Conservation (phyloP, 2,888 invertebrate species). For the Stenurella melanura region DNA sequence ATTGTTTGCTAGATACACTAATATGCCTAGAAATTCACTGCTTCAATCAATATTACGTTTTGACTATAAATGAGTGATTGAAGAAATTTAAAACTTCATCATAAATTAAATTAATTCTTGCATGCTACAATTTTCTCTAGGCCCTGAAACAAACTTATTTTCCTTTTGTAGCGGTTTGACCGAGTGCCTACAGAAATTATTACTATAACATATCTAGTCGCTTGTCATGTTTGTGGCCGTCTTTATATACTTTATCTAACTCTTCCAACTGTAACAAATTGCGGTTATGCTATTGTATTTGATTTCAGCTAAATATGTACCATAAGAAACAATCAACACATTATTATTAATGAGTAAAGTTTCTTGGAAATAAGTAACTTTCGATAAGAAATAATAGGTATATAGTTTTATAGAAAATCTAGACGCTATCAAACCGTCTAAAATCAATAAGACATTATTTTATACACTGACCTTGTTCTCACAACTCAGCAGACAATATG, state of each 20-base stretch:
- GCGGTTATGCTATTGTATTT: not conserved
- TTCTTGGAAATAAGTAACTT: not conserved
- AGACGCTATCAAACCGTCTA: not conserved
- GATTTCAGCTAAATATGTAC: not conserved
- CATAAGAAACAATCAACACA: not conserved
- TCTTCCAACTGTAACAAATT: not conserved
- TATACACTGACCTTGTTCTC: not conserved
- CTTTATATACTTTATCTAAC: not conserved
- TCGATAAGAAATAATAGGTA: constrained; percentile 4
- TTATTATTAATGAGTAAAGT: not conserved
- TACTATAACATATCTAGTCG: constrained; percentile 6
- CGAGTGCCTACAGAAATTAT: too few species aligned
- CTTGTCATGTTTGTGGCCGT: not conserved
- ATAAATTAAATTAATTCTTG: too few species aligned
- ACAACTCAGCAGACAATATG: not conserved
- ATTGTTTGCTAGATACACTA: too few species aligned
- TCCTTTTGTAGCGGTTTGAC: too few species aligned
- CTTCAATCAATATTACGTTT: not conserved
- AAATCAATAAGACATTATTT: not conserved
- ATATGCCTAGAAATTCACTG: not conserved
- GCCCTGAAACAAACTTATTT: too few species aligned
- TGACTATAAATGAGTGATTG: too few species aligned
- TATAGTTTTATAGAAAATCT: not conserved
- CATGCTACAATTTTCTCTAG: too few species aligned
- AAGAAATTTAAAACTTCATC: too few species aligned